These are phyloP conservation scores for Oreochromis tanganicae DNA, from an alignment of 2,113 vertebrate genomes.

Conservation along the genomic window DNA sequence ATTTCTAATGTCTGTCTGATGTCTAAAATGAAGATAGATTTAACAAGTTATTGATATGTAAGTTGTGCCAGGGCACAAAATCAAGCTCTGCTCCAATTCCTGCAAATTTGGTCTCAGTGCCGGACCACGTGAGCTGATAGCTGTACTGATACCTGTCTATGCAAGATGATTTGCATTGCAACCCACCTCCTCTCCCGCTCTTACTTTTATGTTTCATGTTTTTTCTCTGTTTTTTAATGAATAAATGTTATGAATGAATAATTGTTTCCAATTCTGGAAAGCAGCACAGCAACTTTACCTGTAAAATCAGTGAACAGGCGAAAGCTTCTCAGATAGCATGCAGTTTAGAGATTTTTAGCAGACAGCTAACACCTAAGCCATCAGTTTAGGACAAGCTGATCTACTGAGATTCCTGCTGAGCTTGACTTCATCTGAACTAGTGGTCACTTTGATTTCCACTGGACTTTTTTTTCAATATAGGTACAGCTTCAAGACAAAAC, in stretches of 20 bases:
- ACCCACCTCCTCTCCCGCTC: neutral
- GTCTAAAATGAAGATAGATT: neutral
- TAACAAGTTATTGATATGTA: rapidly evolving
- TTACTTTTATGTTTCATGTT: neutral
- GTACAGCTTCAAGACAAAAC: neutral
- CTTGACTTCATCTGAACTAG: neutral
- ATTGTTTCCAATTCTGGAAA: neutral
- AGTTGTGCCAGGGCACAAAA: neutral
- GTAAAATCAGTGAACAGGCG: rapidly evolving
- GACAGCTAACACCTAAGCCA: neutral
- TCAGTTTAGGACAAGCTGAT: neutral
- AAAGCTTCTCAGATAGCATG: neutral
- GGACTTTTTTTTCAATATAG: neutral
- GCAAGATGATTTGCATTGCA: neutral
- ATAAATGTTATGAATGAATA: neutral
- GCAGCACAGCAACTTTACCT: neutral
- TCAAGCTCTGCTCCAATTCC: neutral
- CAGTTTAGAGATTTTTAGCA: neutral
- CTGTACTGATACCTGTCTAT: neutral
- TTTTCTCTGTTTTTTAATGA: neutral
- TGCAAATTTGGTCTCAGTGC: neutral
- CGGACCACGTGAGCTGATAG: neutral
- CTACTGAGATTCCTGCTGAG: neutral
- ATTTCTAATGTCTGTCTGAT: neutral
- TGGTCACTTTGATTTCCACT: neutral